Conservation (phyloP, 2,797 vertebrate species). For the Sebastes goodei region DNA sequence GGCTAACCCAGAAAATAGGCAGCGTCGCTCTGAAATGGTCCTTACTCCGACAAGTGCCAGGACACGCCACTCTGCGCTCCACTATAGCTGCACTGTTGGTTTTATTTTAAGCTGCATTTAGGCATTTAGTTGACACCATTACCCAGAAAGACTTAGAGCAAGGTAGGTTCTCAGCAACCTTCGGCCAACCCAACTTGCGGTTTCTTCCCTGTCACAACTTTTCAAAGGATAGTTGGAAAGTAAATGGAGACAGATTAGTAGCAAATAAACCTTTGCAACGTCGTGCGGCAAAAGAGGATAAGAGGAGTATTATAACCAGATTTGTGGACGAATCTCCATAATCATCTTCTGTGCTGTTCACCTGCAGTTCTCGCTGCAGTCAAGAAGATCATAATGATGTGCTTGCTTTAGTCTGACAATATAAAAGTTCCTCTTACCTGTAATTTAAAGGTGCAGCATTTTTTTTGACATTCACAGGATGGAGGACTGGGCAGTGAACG, state of each 20-base stretch:
- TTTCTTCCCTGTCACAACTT: conserved; percentile 47
- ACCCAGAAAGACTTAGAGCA: conserved; percentile 9
- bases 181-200: conserved; percentile 20
- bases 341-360: conserved; percentile 72
- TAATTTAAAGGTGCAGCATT: conserved; percentile 1
- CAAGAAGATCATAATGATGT: conserved; percentile 26
- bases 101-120: conserved; percentile 64
- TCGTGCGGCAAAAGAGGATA: conserved; percentile 70
- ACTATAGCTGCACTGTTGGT: conserved; percentile 28
- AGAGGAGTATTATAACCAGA: conserved; percentile 76
- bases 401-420: conserved; percentile 19
- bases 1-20: conserved; percentile 79
- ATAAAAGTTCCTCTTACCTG: background rate
- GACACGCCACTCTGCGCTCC: conserved; percentile 51
- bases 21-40: conserved; percentile 50
- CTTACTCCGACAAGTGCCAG: conserved; percentile 48
- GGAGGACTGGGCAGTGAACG: background rate
- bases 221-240: conserved; percentile 50
- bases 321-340: conserved; percentile 76
- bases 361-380: conserved; percentile 52
- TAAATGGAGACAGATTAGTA: conserved; percentile 74
- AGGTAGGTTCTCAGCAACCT: conserved; percentile 13
- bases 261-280: conserved; percentile 73
- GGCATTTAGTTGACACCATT: conserved; percentile 40
- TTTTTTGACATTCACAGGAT: background rate